Evolutionary conservation across 1,140 invertebrate genomes (phyloP), one percentile per base, ranked within the genome.

Genomic region (Geopemphigus sp.): DNA sequence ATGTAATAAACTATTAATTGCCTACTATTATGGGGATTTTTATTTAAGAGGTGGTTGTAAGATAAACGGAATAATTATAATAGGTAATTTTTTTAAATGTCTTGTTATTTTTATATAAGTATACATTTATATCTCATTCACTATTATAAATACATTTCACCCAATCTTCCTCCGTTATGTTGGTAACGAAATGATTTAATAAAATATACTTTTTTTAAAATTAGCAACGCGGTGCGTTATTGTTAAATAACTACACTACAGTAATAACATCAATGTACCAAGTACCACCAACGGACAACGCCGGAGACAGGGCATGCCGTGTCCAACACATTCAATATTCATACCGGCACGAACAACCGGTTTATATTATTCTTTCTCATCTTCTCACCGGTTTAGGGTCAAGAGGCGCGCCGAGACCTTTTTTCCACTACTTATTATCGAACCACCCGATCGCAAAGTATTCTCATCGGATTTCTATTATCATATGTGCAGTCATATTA

Each of bases 401-500:
- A 78, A 78, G 56, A 78, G 57, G 74, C 15, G 74, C 39, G 57
- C 57, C 74, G 74, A 63, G 57, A 78, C 57, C 74, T 78, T 78
- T 50, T 4, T 78, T 61, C 57, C 57, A 63, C 57, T 78, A n/a
- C 57, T 63, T 61, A 45, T 63, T 78, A 78, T 63, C 39, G 39
- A 78, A 63, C 39, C 57, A 47, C 12, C 57, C 56, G 22, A 63
- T 50, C 57, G 11, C 57, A 8, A 61, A 39, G 22, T 22, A 74
- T 74, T 39, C 32, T 50, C 11, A 50, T 74, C 54, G 29, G 72
- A 74, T 74, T 74, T 74, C 72, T 74, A 74, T 74, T 29, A 12
- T 56, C 70, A 45, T 50, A 19, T 26, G 57, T 61, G 57, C 22
- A 78, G 57, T 50, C 32, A 61, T 70, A 47, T 47, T 47, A 39